Conservation (phyloP, 2,113 vertebrate genomes). For the Cynocephalus volans region DNA sequence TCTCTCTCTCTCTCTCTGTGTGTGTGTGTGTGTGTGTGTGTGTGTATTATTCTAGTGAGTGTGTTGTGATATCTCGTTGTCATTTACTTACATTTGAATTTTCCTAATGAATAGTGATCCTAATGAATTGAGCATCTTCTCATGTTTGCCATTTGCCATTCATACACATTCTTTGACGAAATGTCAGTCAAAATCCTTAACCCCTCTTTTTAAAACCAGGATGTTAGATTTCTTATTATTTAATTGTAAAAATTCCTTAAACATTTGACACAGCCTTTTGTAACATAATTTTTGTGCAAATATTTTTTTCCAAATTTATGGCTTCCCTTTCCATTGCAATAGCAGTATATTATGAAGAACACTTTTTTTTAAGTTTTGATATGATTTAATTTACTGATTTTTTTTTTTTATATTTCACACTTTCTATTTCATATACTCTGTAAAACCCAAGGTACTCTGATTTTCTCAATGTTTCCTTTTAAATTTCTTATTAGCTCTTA, state of each 20-base stretch:
- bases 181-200: neutral
- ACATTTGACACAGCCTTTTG: too few species aligned
- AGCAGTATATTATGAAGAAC: neutral
- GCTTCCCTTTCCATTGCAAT: neutral
- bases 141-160: neutral
- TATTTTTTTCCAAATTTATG: neutral
- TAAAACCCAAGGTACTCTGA: neutral
- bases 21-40: too few species aligned
- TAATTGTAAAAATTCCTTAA: neutral
- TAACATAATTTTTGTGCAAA: neutral
- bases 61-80: neutral
- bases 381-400: neutral
- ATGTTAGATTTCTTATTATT: neutral
- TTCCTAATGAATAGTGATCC: neutral
- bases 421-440: neutral
- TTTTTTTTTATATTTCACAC: neutral
- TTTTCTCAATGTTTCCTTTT: neutral
- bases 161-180: neutral
- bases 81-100: neutral
- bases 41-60: neutral
- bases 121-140: neutral
- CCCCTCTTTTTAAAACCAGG: too few species aligned
- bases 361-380: neutral
- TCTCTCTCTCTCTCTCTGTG: too few species aligned
- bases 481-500: neutral